A percentile compares a stretch with the other conserved stretches of the same genome.
Evolutionary conservation across 2,888 invertebrate species (phyloP).

Genomic region (Pecten maximus): DNA sequence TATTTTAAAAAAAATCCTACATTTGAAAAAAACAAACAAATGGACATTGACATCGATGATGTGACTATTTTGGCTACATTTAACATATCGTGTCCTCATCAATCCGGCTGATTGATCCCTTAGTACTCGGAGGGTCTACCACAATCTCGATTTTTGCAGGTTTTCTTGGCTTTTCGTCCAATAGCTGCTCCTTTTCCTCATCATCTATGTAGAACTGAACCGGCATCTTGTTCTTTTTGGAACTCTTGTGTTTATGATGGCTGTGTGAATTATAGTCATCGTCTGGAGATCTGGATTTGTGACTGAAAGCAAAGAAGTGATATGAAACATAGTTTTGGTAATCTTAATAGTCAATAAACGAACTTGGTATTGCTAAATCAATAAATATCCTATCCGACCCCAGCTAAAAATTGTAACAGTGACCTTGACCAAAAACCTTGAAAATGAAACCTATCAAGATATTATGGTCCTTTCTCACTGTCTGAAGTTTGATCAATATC

Average conservation of each 20-base stretch:
- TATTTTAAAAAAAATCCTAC: not conserved
- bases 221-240: constrained; percentile 64
- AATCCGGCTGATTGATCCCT: constrained; percentile 39
- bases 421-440: too few species aligned
- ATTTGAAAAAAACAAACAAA: not conserved
- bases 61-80: not conserved
- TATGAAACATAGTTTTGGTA: too few species aligned
- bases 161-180: constrained; percentile 60
- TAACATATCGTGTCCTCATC: constrained; percentile 87
- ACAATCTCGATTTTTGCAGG: constrained; percentile 63
- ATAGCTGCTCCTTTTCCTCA: constrained; percentile 62
- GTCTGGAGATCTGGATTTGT: constrained; percentile 41
- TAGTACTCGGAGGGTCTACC: constrained; percentile 74
- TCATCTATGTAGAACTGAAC: constrained; percentile 77
- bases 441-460: too few species aligned
- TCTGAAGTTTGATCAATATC: too few species aligned
- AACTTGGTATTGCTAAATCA: too few species aligned
- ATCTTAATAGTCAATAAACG: too few species aligned
- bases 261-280: not conserved
- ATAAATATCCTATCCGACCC: too few species aligned
- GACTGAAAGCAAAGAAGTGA: constrained; percentile 42
- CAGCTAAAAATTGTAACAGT: too few species aligned
- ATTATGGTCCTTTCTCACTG: too few species aligned
- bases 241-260: constrained; percentile 28
- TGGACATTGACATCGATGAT: not conserved